Conservation (phyloP, 2,797 vertebrate species). For the Amblyraja radiata region DNA sequence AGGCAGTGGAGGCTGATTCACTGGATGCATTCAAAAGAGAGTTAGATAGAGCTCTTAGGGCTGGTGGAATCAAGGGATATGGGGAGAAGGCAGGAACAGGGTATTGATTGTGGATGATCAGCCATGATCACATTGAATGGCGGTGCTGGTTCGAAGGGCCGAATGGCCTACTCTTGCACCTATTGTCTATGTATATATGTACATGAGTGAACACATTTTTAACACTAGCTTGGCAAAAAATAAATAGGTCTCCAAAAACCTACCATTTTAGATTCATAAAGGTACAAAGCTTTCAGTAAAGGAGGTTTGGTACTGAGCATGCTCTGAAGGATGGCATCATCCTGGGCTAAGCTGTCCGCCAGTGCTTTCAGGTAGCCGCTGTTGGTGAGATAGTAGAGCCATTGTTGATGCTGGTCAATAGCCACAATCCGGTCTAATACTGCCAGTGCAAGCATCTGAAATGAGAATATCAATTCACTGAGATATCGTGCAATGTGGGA, state of each 20-base stretch:
- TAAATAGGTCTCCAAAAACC: conserved; percentile 37
- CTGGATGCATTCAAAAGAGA: too few species aligned
- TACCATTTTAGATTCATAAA: conserved; percentile 98
- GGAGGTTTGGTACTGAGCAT: conserved; percentile 86
- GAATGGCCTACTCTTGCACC: too few species aligned
- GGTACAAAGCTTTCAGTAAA: conserved; percentile 87
- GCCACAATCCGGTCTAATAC: conserved; percentile 86
- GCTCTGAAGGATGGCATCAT: conserved; percentile 77
- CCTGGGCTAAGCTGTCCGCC: conserved; percentile 85
- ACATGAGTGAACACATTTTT: not conserved
- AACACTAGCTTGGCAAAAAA: not conserved
- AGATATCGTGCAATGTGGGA: too few species aligned
- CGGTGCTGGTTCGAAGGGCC: too few species aligned
- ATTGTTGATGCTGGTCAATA: conserved; percentile 88
- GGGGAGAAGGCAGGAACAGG: too few species aligned
- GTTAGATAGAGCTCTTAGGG: too few species aligned
- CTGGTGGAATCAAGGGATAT: too few species aligned
- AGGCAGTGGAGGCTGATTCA: too few species aligned
- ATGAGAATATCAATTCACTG: not conserved
- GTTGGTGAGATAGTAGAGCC: conserved; percentile 85
- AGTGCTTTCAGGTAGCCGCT: conserved; percentile 91
- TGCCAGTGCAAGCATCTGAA: conserved; percentile 89
- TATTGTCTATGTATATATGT: too few species aligned
- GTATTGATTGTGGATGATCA: too few species aligned
- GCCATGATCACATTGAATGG: too few species aligned